A percentile compares a stretch with the other conserved stretches of the same genome.
phyloP scores from a whole-genome alignment of 2,113 vertebrate species.

The Otocyon megalotis region DNA sequence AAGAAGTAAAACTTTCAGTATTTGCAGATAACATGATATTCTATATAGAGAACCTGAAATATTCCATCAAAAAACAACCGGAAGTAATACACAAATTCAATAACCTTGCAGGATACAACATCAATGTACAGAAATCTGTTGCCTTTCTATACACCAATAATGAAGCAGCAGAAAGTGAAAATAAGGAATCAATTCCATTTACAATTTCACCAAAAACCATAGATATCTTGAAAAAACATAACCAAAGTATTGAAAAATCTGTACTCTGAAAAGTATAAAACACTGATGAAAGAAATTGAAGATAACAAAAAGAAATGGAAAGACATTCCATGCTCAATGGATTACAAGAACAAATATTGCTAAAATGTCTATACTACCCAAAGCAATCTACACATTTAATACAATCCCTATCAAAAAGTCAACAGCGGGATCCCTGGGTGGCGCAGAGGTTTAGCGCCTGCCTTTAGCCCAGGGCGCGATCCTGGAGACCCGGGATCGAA shows the following conservation, averaged over 20 bases:
- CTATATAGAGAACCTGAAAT: not conserved
- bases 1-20: not conserved
- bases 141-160: not conserved
- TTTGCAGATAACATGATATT: not conserved
- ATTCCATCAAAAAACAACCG: not conserved
- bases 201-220: not conserved
- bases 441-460: too few relatives aligned
- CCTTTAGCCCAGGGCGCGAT: too few relatives aligned
- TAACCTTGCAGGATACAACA: not conserved
- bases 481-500: too few relatives aligned
- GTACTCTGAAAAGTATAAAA: not conserved
- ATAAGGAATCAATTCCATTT: not conserved
- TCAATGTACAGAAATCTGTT: not conserved
- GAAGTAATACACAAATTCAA: not conserved
- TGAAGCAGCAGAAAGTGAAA: not conserved
- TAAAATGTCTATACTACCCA: too few relatives aligned
- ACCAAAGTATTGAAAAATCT: not conserved
- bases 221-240: not conserved
- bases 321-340: too few relatives aligned
- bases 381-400: not conserved
- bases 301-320: too few relatives aligned
- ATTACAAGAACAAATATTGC: too few relatives aligned
- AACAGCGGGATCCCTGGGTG: too few relatives aligned
- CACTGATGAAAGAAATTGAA: too few relatives aligned
- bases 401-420: not conserved